These are phyloP conservation scores for Mus caroli DNA, from an alignment of 2,797 vertebrate species.

Conservation along the genomic window DNA sequence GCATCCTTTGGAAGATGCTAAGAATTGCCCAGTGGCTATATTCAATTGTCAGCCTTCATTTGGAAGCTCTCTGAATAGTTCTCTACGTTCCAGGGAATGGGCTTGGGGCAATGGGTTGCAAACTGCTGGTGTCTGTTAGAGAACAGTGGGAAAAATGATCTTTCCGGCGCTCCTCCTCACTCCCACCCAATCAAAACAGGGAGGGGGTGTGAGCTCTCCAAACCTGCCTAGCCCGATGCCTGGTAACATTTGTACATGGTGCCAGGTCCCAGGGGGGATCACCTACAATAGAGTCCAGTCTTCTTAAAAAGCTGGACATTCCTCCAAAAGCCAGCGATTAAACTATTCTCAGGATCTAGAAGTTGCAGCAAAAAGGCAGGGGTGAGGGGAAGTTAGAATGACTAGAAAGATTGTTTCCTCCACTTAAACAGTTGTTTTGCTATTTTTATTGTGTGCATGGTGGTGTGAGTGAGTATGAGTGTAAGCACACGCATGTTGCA, in stretches of 20 bases:
- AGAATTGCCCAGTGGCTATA: constrained; percentile 78
- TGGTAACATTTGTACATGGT: constrained; percentile 43
- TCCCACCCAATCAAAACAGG: neutral
- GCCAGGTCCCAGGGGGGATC: constrained; percentile 50
- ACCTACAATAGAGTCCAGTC: neutral
- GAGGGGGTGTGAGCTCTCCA: constrained; percentile 2
- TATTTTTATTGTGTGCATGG: no score
- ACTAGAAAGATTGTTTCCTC: neutral
- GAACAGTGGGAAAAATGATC: constrained; percentile 71
- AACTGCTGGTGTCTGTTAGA: constrained; percentile 60
- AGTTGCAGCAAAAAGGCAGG: constrained; percentile 23
- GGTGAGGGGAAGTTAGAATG: neutral
- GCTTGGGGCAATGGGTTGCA: constrained; percentile 72
- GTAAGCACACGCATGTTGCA: no score
- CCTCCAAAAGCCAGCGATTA: constrained; percentile 17
- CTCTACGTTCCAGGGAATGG: constrained; percentile 74
- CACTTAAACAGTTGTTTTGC: neutral
- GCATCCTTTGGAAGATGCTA: constrained; percentile 78
- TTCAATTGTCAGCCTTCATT: constrained; percentile 78
- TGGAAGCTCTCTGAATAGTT: constrained; percentile 73
- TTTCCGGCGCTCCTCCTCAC: constrained; percentile 55
- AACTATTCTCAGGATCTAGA: constrained; percentile 49
- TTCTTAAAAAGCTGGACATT: constrained; percentile 29
- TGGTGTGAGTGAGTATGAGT: neutral
- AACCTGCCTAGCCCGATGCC: neutral